phyloP scores from a whole-genome alignment of 2,113 vertebrate species.

The Lampris incognitus region DNA sequence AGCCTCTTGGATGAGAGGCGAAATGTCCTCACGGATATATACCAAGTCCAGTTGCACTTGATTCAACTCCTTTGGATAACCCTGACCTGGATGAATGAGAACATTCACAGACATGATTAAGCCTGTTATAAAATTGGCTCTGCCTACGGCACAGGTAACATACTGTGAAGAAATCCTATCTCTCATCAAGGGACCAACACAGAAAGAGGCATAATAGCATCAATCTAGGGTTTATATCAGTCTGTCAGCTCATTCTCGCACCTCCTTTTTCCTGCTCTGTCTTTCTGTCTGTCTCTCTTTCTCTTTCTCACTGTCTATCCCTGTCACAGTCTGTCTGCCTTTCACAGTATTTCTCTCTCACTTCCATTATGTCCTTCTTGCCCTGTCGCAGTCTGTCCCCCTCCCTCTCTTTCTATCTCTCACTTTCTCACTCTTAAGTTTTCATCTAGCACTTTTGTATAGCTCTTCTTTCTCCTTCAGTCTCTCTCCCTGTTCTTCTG shows the following conservation, averaged over 20 bases:
- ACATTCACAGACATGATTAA: background rate
- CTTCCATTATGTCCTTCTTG: background rate
- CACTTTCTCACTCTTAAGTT: background rate
- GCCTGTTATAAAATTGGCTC: constrained; percentile 9
- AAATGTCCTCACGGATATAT: too few species aligned
- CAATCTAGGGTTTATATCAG: too few species aligned
- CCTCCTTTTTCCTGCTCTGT: too few species aligned
- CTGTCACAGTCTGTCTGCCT: background rate
- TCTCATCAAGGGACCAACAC: background rate
- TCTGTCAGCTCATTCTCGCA: too few species aligned
- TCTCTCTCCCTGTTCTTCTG: background rate
- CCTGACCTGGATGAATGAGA: too few species aligned
- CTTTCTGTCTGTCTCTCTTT: background rate
- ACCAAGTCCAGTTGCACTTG: too few species aligned
- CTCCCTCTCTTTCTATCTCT: background rate
- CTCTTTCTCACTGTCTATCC: background rate
- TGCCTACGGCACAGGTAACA: background rate
- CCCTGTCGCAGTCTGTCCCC: background rate
- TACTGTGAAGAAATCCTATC: constrained; percentile 13
- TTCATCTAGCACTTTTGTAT: background rate
- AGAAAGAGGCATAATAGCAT: constrained; percentile 11
- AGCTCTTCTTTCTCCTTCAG: background rate
- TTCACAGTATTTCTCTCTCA: background rate
- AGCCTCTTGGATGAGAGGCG: too few species aligned
- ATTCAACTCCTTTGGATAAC: too few species aligned